Evolutionary conservation across 2,113 vertebrate species (phyloP).

Genomic region (Dromiciops gliroides): DNA sequence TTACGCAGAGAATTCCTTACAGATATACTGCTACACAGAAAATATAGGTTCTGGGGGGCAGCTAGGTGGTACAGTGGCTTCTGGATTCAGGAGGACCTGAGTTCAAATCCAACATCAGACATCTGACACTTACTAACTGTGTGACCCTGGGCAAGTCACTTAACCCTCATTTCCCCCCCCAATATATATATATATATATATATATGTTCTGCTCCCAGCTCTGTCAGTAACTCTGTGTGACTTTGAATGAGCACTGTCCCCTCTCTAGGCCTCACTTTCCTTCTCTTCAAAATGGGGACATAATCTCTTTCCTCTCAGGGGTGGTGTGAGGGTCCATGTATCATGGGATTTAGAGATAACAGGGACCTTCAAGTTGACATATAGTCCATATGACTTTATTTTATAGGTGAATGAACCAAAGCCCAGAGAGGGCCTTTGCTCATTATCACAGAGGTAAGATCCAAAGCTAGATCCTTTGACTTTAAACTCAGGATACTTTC

Average conservation of each 20-base stretch:
- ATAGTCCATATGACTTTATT: background rate
- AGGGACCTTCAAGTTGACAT: background rate
- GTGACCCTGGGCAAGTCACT: too few species aligned
- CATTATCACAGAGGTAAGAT: background rate
- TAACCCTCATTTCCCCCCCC: too few species aligned
- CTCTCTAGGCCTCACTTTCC: background rate
- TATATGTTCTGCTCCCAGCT: background rate
- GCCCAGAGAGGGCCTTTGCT: background rate
- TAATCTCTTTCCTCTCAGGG: background rate
- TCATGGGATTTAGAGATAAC: background rate
- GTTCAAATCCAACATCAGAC: too few species aligned
- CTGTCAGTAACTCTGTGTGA: background rate
- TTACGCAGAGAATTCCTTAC: background rate
- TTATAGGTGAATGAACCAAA: background rate
- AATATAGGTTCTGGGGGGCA: background rate
- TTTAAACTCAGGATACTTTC: background rate
- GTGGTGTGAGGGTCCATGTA: background rate
- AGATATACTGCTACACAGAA: background rate
- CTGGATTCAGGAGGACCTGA: too few species aligned
- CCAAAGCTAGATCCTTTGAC: background rate
- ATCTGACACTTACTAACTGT: too few species aligned
- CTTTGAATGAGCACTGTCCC: background rate
- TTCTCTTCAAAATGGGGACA: background rate
- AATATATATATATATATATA: too few species aligned
- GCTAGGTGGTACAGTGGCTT: too few species aligned